Evolutionary conservation across 2,888 invertebrate genomes (phyloP), one percentile per base, ranked within the genome.

Genomic region (Steinernema scapterisci): DNA sequence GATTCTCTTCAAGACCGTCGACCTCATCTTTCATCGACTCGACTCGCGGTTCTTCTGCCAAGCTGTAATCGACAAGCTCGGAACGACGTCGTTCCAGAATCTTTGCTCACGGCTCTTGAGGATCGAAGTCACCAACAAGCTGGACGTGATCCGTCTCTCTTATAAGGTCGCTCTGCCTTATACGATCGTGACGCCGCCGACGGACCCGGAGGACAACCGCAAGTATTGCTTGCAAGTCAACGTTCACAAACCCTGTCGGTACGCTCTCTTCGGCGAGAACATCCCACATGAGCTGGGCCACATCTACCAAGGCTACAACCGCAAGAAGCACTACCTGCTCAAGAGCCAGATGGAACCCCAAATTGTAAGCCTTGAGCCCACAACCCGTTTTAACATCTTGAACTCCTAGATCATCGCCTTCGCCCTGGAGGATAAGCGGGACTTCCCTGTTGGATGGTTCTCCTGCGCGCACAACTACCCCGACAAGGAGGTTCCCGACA

Each of bases 391-490:
- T 6, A 11, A 23, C 9, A 54, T 19, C 6, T 3, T 21, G 5
- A 6, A 6, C 13, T 25, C 31, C 27, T 7, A 63, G 63, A 27
- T 7, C 31, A 63, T 63, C 27, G 63, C 63, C 2, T 63, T 63
- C 16, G 31, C n/a, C 2, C 27, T 63, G 16, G 63, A 63, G 19
- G 63, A 63, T 2, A 16, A 9, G 31, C 63, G 63, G 1, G 25
- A 38, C 3, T 63, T 63, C 16, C 63, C 63, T 16, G 27, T 63
- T 5, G 63, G 63, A 16, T 63, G 63, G 63, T 25, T 63, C 31
- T 31, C 31, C 19, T 63, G 63, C n/a, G 63, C 19, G 3, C 5
- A 63, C 9, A 25, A 16, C 5, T 63, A 27, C 31, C 16, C 27
- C 2, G 31, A 63, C 2, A 27, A 31, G 9, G 31, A 48, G 48